phyloP scores from a whole-genome alignment of 2,888 invertebrate genomes.

The Metopia argyrocephala region DNA sequence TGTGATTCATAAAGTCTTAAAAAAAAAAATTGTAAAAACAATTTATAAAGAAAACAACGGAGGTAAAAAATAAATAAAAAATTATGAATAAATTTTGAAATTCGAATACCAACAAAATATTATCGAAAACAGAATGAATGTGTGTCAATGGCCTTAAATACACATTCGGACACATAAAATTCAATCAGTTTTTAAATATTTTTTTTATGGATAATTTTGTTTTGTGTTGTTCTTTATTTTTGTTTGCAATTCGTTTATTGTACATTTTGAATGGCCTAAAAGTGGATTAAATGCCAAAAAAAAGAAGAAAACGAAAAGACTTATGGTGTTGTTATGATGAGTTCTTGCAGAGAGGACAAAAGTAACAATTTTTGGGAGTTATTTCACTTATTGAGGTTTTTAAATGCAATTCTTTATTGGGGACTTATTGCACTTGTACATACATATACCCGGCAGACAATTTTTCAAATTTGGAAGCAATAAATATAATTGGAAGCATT shows the following conservation, averaged over 20 bases:
- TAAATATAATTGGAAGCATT: no score
- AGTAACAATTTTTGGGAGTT: no score
- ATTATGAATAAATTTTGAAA: not conserved
- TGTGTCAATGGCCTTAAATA: conserved; percentile 54
- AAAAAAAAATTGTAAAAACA: not conserved
- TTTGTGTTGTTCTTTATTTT: not conserved
- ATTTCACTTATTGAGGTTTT: no score
- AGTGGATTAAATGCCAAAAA: not conserved
- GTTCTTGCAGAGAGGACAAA: no score
- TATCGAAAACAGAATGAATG: conserved; percentile 16
- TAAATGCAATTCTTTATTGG: no score
- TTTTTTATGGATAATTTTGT: not conserved
- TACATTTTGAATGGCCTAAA: not conserved
- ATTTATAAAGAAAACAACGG: not conserved
- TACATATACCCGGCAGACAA: no score
- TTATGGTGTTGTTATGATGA: no score
- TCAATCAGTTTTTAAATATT: not conserved
- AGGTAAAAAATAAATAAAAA: not conserved
- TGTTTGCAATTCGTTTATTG: not conserved
- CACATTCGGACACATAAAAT: not conserved
- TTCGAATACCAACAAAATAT: not conserved
- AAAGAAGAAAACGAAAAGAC: not conserved
- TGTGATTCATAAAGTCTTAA: not conserved
- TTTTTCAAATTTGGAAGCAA: no score
- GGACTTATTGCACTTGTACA: no score